Conservation (phyloP, 1,140 invertebrate genomes). For the Aplysia californica region DNA sequence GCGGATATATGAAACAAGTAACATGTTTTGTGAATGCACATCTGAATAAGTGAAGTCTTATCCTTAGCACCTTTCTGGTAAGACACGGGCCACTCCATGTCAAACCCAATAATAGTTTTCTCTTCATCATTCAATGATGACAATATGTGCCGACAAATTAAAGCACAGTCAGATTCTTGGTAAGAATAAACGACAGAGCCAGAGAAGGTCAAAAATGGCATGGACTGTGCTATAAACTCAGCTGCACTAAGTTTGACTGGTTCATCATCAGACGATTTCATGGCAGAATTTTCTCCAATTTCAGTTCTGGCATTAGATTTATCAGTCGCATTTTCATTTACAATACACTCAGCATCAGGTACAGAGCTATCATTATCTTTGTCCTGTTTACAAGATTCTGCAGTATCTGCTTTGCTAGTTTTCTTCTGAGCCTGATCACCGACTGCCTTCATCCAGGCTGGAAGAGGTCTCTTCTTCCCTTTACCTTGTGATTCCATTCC, state of each 20-base stretch:
- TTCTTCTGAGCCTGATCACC: not conserved
- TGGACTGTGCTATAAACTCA: slow-evolving; percentile 8
- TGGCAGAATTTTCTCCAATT: not conserved
- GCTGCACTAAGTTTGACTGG: not conserved
- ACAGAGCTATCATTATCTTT: not conserved
- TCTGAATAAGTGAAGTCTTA: too few species aligned
- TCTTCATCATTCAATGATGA: not conserved
- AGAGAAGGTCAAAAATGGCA: slow-evolving; percentile 25
- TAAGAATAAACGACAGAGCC: slow-evolving; percentile 26
- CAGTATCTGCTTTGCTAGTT: not conserved
- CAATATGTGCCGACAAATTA: slow-evolving; percentile 28
- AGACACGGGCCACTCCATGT: too few species aligned
- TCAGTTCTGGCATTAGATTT: not conserved
- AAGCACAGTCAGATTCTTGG: slow-evolving; percentile 28
- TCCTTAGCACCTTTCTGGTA: too few species aligned
- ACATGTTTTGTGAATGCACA: too few species aligned
- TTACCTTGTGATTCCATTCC: not conserved
- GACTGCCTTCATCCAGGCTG: slow-evolving; percentile 20
- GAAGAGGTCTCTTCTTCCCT: slow-evolving; percentile 20
- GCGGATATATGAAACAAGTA: too few species aligned
- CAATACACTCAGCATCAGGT: not conserved
- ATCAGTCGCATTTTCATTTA: not conserved
- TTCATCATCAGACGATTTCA: not conserved
- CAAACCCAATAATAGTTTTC: slow-evolving; percentile 28
- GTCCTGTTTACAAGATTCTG: not conserved